Base-by-base conservation (phyloP, 2,888 invertebrate species). In the Agonopterix alstromeriana region DNA sequence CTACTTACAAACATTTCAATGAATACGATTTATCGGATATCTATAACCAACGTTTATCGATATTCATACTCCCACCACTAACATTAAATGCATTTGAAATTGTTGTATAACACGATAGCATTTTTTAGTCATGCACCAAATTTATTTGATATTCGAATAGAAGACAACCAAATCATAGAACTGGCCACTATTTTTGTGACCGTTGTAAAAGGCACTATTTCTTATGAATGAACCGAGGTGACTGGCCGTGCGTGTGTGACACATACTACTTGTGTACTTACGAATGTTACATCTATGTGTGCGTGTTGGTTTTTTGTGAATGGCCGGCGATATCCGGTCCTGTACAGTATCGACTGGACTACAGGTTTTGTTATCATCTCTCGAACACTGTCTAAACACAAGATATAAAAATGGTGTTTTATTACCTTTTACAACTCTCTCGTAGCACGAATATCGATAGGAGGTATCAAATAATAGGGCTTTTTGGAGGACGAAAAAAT, bases 381-480 rank as follows among this genome's bases (percentile, higher is more conserved):
- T 78, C 82, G 74, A 68, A 72, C 78, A 75, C 83, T 80, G 87
- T 86, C 87, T 86, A 86, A 87, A 87, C 81, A 85, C 64, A 70
- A 77, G 76, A 83, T 83, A 85, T 87, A 87, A 86, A 87, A 85
- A 83, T 84, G 77, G 81, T 79, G 84, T 81, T 87, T 87, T 88
- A 88, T 87, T 79, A 64, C 79, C 60, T 78, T 85, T 85, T 84
- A 87, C 82, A 80, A 71, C 80, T 67, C 70, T 67, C 68, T 65
- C 70, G 67, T 60, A 70, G 73, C 76, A 77, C 79, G 79, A 80
- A 78, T 83, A 81, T 82, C 80, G 81, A 82, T 77, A 78, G 77
- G 77, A 67, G 66, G 70, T 67, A 70, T 71, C 73, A 65, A 74
- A 81, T 81, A 80, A 82, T 79, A 75, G 74, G 67, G 65, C 61